Evolutionary conservation across 2,797 vertebrate genomes (phyloP).

Genomic region (Hyperoplus immaculatus): DNA sequence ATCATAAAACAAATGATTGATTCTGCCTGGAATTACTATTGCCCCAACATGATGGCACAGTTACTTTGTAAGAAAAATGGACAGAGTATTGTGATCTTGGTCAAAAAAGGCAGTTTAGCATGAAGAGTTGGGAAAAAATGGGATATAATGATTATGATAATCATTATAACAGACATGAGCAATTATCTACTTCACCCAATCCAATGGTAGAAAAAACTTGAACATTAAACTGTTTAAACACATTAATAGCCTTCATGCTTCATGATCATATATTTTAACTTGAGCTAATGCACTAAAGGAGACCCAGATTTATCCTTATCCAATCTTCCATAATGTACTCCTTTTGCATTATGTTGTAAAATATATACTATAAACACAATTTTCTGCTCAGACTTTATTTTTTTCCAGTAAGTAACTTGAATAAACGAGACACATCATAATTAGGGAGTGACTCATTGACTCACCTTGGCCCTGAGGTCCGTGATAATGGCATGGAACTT

Average conservation of each 20-base stretch:
- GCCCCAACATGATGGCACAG: neutral
- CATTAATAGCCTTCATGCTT: neutral
- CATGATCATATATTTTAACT: neutral
- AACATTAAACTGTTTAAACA: neutral
- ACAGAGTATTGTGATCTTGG: neutral
- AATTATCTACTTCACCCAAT: neutral
- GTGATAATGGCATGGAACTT: conserved; percentile 83
- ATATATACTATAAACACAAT: neutral
- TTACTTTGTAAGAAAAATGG: neutral
- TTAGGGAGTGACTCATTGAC: conserved; percentile 22
- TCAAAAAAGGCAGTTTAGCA: neutral
- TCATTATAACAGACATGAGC: too few species aligned
- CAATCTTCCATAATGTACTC: neutral
- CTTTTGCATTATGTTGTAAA: neutral
- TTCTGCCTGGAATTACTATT: conserved; percentile 6
- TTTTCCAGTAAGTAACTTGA: neutral
- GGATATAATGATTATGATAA: too few species aligned
- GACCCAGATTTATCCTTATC: neutral
- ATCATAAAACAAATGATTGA: conserved; percentile 7
- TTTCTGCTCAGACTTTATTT: neutral
- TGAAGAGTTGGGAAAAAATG: neutral
- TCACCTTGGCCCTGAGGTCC: conserved; percentile 90
- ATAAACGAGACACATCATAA: neutral
- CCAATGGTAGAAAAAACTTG: neutral
- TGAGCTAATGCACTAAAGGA: neutral